phyloP scores from a whole-genome alignment of 2,888 invertebrate genomes.

The Panopea generosa region DNA sequence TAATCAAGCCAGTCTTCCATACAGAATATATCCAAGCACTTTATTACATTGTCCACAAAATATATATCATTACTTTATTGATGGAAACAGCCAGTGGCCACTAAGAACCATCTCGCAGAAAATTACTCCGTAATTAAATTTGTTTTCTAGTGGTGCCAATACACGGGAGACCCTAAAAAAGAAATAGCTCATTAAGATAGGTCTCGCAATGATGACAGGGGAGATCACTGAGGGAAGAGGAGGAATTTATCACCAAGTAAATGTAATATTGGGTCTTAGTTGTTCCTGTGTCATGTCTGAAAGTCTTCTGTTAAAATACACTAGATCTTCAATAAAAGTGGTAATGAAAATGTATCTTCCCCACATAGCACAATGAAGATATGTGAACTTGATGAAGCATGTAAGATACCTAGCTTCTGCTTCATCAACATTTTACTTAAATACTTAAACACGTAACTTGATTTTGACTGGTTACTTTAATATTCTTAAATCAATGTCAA shows the following conservation, averaged over 20 bases:
- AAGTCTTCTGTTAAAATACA: no score
- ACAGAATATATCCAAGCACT: neutral
- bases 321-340: no score
- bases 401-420: no score
- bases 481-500: no score
- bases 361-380: no score
- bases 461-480: no score
- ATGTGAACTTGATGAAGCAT: no score
- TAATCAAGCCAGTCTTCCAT: neutral
- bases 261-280: no score
- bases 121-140: constrained; percentile 25
- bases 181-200: constrained; percentile 26
- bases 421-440: no score
- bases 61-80: constrained; percentile 8
- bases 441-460: no score
- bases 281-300: no score
- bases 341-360: no score
- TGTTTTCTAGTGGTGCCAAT: constrained; percentile 22
- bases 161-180: constrained; percentile 12
- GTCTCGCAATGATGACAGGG: constrained; percentile 16
- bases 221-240: neutral
- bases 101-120: constrained; percentile 18
- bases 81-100: constrained; percentile 11
- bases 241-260: constrained; percentile 1
- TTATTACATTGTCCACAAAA: constrained; percentile 14